A percentile compares a stretch with the other conserved stretches of the same genome.
Evolutionary conservation across 2,888 invertebrate genomes (phyloP).

Genomic region (Sinhomidia bicolor): DNA sequence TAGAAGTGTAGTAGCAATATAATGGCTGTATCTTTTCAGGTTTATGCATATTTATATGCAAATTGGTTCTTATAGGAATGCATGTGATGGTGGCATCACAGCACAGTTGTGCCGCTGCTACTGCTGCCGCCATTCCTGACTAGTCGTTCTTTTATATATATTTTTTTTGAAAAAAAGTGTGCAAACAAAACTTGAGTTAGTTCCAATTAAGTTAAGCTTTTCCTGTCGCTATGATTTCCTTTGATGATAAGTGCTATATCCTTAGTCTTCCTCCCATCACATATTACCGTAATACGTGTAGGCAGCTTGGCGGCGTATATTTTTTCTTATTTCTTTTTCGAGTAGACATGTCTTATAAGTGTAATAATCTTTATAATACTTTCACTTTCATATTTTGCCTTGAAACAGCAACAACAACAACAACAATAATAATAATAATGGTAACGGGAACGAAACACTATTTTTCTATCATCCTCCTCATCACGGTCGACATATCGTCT

Average conservation of each 20-base stretch:
- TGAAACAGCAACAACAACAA: not conserved
- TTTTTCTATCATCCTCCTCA: not conserved
- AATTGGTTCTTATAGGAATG: not conserved
- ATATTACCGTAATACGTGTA: not conserved
- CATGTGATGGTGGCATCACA: conserved; percentile 3
- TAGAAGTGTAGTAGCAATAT: not conserved
- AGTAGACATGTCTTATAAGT: not conserved
- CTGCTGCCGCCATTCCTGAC: not conserved
- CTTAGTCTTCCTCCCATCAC: not conserved
- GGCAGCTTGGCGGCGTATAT: no score
- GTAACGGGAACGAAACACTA: not conserved
- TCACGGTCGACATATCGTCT: no score
- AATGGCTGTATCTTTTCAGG: not conserved
- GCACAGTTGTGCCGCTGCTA: not conserved
- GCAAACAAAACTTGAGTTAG: conserved; percentile 45
- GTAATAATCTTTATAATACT: not conserved
- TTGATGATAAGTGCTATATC: conserved; percentile 47
- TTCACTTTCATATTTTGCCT: no score
- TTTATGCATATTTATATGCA: no score
- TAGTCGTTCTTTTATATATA: not conserved
- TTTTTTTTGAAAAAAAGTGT: conserved; percentile 17
- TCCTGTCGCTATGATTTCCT: conserved; percentile 51
- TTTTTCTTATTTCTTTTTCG: no score
- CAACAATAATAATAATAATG: not conserved
- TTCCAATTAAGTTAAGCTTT: conserved; percentile 46